Base-by-base conservation (phyloP, 2,888 invertebrate species). In the Lycophotia porphyrea region DNA sequence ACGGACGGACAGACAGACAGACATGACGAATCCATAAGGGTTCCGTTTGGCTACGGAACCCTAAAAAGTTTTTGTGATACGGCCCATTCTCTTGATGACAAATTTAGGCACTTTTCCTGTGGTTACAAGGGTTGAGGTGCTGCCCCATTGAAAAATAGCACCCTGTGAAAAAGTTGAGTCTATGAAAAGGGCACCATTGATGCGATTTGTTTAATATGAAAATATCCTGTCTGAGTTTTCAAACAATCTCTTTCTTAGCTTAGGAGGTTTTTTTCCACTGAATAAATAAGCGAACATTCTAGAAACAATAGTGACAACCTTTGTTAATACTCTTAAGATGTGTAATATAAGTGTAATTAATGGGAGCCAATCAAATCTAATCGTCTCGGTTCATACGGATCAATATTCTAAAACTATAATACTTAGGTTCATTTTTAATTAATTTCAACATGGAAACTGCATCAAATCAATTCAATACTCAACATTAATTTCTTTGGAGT, bases 301-400 rank as follows among this genome's bases (percentile, higher is more conserved):
- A 27, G 27, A 55, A 27, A 13, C 11, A n/a, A n/a, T 11, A n/a
- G n/a, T 52, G 4, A 52, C 49, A n/a, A n/a, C 1, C 49, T 52
- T 42, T 42, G 5, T 21, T 24, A 49, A 44, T 44, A 18, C 44
- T 11, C 52, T 5, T n/a, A 52, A 52, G 52, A 55, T n/a, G 9
- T 9, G n/a, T 27, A 55, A 55, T 27, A 13, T 42, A 49, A 11
- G 9, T 49, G 55, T 15, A 27, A 55, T 27, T 27, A 55, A 27
- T 70, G 47, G 44, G 11, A 39, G 47, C 58, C 24, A 60, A 60
- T 71, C 24, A 60, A 60, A 73, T 13, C 24, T 47, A 47, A 71
- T n/a, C 68, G 24, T 11, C 8, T 39, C 24, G 24, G 11, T 66
- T 47, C 27, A 27, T 60, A 18, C 55, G 42, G 58, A 69, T 47